phyloP scores from a whole-genome alignment of 2,888 invertebrate species.

The Anarsia innoxiella region DNA sequence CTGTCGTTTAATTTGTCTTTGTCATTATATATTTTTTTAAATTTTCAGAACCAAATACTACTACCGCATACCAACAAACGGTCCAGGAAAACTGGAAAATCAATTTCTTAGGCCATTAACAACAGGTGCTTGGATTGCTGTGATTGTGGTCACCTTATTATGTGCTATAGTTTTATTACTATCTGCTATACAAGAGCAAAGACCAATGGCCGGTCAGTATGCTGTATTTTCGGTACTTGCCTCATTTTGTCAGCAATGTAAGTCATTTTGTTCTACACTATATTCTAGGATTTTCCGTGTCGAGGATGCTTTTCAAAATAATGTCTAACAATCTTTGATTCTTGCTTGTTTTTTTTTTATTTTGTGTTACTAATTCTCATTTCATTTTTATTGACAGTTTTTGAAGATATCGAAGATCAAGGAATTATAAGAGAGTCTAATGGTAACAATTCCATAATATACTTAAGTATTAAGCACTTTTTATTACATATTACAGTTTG shows the following conservation, averaged over 20 bases:
- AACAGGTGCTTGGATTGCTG: slow-evolving; percentile 46
- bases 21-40: too few species aligned
- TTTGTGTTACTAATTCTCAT: background rate
- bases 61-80: slow-evolving; percentile 48
- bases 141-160: slow-evolving; percentile 33
- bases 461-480: too few species aligned
- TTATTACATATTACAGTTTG: too few species aligned
- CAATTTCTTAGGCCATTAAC: slow-evolving; percentile 66
- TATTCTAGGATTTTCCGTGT: background rate
- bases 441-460: too few species aligned
- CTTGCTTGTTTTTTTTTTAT: background rate
- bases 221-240: slow-evolving; percentile 58
- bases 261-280: slow-evolving; percentile 17
- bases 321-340: too few species aligned
- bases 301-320: too few species aligned
- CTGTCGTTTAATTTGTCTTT: too few species aligned
- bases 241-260: slow-evolving; percentile 60
- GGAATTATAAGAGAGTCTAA: slow-evolving; percentile 26
- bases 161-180: slow-evolving; percentile 45
- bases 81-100: slow-evolving; percentile 53
- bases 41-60: slow-evolving; percentile 49
- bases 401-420: slow-evolving; percentile 38
- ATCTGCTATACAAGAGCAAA: slow-evolving; percentile 41
- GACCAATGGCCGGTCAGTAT: slow-evolving; percentile 36
- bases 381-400: slow-evolving; percentile 32